Conservation (phyloP, 35 echinoderm and acorn worm genomes). For the Stichopus chloronotus region DNA sequence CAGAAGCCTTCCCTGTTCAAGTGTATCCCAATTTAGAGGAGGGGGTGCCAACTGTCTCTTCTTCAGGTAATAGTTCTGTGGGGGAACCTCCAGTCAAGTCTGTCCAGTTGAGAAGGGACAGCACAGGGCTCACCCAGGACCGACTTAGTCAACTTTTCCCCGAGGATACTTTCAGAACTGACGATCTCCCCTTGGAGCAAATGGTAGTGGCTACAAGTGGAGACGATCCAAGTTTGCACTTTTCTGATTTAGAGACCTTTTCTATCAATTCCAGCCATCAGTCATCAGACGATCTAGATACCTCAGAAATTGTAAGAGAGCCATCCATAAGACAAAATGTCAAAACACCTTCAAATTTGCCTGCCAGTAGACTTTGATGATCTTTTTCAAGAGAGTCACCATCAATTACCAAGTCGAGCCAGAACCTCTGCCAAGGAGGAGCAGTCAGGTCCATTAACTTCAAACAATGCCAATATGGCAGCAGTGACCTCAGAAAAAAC, state of each 20-base stretch:
- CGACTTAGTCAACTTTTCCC: constrained; percentile 24
- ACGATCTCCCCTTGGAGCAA: not conserved
- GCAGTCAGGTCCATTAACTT: constrained; percentile 27
- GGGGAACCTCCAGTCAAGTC: constrained; percentile 7
- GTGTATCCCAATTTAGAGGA: not conserved
- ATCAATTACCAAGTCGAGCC: not conserved
- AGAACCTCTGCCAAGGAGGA: not conserved
- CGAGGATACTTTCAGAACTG: constrained; percentile 8
- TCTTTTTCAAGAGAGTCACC: constrained; percentile 14
- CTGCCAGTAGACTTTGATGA: constrained; percentile 29
- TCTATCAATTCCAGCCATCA: constrained; percentile 41
- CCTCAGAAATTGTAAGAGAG: constrained; percentile 53
- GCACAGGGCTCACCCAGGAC: not conserved
- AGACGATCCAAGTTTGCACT: not conserved
- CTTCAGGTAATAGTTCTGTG: not conserved
- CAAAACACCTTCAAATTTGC: constrained; percentile 3
- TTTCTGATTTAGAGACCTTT: constrained; percentile 32
- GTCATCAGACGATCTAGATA: constrained; percentile 16
- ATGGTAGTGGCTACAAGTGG: not conserved
- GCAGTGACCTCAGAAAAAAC: not conserved
- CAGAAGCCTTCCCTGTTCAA: not conserved
- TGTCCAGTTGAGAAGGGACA: constrained; percentile 22
- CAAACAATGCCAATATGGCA: constrained; percentile 48
- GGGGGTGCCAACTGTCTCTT: not conserved
- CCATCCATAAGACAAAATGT: constrained; percentile 51